phyloP scores from a whole-genome alignment of 2,113 vertebrate species.

The Cepphus grylle region DNA sequence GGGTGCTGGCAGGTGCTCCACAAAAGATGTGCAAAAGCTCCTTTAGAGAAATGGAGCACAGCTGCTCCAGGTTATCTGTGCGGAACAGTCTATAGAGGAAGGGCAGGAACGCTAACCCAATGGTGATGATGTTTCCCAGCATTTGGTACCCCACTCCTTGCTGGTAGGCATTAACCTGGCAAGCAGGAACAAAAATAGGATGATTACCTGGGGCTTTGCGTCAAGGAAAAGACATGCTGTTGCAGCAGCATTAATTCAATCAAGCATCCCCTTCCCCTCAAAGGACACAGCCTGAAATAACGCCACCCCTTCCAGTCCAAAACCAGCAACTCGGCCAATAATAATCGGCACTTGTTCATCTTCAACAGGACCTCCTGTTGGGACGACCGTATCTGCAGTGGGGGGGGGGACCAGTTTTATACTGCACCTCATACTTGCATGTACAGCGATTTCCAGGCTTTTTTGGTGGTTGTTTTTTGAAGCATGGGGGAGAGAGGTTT shows the following conservation, averaged over 20 bases:
- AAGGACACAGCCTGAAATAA: background rate
- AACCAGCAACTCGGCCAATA: background rate
- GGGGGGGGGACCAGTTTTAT: background rate
- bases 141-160: slow-evolving; percentile 92
- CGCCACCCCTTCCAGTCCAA: background rate
- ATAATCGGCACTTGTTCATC: background rate
- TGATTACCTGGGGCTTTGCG: background rate
- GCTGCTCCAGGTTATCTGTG: slow-evolving; percentile 76
- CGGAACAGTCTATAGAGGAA: slow-evolving; percentile 85
- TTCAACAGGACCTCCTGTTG: background rate
- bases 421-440: fast-evolving
- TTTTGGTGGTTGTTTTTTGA: background rate
- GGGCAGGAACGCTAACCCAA: slow-evolving; percentile 84
- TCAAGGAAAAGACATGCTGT: background rate
- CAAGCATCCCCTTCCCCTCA: background rate
- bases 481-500: background rate
- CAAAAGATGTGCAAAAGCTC: slow-evolving; percentile 80
- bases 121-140: slow-evolving; percentile 85
- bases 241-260: background rate
- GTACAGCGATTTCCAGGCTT: background rate
- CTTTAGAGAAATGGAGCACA: slow-evolving; percentile 72
- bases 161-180: slow-evolving; percentile 90
- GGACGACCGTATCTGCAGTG: background rate
- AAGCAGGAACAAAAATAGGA: background rate
- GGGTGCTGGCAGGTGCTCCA: slow-evolving; percentile 70